Base-by-base conservation (phyloP, 2,888 invertebrate genomes). In the Pseudococcus jackbeardsleyi region DNA sequence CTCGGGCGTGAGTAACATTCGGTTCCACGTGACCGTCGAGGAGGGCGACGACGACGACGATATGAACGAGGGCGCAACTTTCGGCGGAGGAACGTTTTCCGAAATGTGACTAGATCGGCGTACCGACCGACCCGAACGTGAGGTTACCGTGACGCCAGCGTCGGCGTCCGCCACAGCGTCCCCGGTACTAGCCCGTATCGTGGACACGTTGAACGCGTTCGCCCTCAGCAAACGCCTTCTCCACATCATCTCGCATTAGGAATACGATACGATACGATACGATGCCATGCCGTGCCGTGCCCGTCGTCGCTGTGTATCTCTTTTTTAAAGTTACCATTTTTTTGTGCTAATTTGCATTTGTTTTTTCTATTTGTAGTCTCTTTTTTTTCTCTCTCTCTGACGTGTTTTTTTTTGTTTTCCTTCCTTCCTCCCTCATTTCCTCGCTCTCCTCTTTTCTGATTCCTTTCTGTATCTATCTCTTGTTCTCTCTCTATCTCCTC, bases 11-110 rank as follows among this genome's bases (percentile, higher is more conserved):
- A 91, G 91, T 22, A 91, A 91, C 89, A 91, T 92, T 82, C 91
- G 92, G 89, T 92, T 92, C 89, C 92, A 92, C 90, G 91, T 97
- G 91, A 97, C 97, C 89, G 93, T 97, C 91, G 97, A 97, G 92
- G 96, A 97, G 92, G 96, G 96, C 89, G 95, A 96, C 89, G 93
- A 92, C 91, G 90, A 90, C 96, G 95, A 94, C 96, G 96, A 94
- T 94, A 96, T 93, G 94, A 95, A 93, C 96, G 96, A 93, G 8
- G 54, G 54, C n/a, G 96, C 93, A 96, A 96, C 93, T 95, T 95
- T 93, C 96, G 96, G 95, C 96, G 96, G 95, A 89, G 86, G 79
- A 89, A 82, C 85, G 77, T 59, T 85, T 85, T 85, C 85, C 64
- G 84, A 84, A 54, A 85, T 85, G 85, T 86, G 88, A 79, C 77